phyloP scores from a whole-genome alignment of 2,797 vertebrate species.

The Sebastes goodei region DNA sequence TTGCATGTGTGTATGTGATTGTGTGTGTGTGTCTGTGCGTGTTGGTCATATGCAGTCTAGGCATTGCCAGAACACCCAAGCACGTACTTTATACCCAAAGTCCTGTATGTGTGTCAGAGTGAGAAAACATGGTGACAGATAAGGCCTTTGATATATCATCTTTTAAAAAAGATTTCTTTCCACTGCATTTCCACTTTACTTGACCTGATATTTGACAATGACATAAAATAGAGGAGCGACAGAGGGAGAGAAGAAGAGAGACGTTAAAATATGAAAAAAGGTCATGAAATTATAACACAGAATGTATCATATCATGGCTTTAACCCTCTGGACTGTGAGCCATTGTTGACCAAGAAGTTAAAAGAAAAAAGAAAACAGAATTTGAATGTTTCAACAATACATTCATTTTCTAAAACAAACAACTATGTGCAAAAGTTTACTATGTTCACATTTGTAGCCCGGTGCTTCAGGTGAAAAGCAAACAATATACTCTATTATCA shows the following conservation, averaged over 20 bases:
- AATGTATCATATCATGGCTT: not conserved
- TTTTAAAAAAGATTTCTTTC: constrained; percentile 15
- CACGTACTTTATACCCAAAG: constrained; percentile 52
- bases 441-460: too few species aligned
- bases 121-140: constrained; percentile 49
- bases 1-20: constrained; percentile 21
- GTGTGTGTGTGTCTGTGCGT: constrained; percentile 38
- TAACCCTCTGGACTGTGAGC: too few species aligned
- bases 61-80: constrained; percentile 66
- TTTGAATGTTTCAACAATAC: too few species aligned
- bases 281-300: not conserved
- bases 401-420: too few species aligned
- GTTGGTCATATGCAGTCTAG: constrained; percentile 72
- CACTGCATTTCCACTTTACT: constrained; percentile 13
- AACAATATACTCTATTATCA: too few species aligned
- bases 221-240: not conserved
- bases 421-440: too few species aligned
- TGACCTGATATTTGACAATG: constrained; percentile 31
- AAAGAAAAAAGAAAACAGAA: too few species aligned
- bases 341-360: too few species aligned
- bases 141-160: constrained; percentile 44
- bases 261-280: not conserved
- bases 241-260: not conserved
- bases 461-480: too few species aligned
- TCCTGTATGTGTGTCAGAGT: constrained; percentile 53